A percentile compares a stretch with the other conserved stretches of the same genome.
Conservation (phyloP, 1,140 invertebrate genomes). For the Pogonognathellus flavescens region DNA sequence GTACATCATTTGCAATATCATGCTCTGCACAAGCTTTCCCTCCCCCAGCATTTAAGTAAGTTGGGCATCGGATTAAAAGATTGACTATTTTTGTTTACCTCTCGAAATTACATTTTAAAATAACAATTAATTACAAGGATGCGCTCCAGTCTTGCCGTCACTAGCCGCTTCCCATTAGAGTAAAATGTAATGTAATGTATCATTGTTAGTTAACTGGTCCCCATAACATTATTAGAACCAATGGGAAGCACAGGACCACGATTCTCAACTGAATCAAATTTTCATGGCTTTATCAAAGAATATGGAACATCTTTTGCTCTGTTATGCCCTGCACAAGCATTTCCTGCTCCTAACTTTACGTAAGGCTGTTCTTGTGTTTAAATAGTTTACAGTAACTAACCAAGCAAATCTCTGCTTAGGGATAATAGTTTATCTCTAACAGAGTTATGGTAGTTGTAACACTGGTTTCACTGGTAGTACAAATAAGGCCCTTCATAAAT, state of each 20-base stretch:
- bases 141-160: not conserved
- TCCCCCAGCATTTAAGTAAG: constrained; percentile 64
- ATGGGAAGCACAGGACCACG: constrained; percentile 81
- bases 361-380: constrained; percentile 69
- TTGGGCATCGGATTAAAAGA: not conserved
- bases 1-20: constrained; percentile 60
- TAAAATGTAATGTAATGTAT: not conserved
- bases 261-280: constrained; percentile 74
- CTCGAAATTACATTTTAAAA: not conserved
- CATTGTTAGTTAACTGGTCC: not conserved
- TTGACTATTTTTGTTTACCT: not conserved
- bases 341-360: constrained; percentile 78
- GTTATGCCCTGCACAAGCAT: constrained; percentile 78
- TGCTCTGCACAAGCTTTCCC: constrained; percentile 58
- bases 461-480: too few relatives aligned
- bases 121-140: not conserved
- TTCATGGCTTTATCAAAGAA: constrained; percentile 68
- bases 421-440: too few relatives aligned
- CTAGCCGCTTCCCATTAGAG: not conserved
- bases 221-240: constrained; percentile 75
- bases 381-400: too few relatives aligned
- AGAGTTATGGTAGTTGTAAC: too few relatives aligned
- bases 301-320: constrained; percentile 73
- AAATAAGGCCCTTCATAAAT: not conserved
- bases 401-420: too few relatives aligned